phyloP scores from a whole-genome alignment of 2,797 vertebrate genomes.

The Enteromius radiatus region DNA sequence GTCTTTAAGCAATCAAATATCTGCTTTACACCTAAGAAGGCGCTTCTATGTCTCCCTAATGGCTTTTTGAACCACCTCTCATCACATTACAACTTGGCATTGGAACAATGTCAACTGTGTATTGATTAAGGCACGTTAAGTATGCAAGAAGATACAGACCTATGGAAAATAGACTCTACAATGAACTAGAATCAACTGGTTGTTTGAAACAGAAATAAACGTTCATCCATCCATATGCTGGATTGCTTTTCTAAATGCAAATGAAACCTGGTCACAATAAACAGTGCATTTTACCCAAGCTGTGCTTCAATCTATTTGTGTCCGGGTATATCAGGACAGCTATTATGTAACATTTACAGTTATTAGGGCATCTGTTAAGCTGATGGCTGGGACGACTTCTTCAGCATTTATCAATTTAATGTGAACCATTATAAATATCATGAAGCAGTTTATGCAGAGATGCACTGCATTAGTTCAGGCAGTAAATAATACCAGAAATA shows the following conservation, averaged over 20 bases:
- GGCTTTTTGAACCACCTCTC: slow-evolving; percentile 20
- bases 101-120: slow-evolving; percentile 14
- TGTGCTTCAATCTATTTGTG: slow-evolving; percentile 20
- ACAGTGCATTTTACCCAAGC: slow-evolving; percentile 20
- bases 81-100: slow-evolving; percentile 34
- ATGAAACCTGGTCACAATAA: slow-evolving; percentile 8
- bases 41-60: slow-evolving; percentile 7
- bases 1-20: background rate
- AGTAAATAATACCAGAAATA: background rate
- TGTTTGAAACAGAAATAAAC: background rate
- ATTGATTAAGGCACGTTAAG: slow-evolving; percentile 11
- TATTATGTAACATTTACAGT: slow-evolving; percentile 16
- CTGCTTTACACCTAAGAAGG: background rate
- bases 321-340: slow-evolving; percentile 2
- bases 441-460: background rate
- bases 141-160: slow-evolving; percentile 16
- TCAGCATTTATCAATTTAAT: background rate
- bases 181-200: background rate
- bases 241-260: background rate
- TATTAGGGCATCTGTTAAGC: slow-evolving; percentile 1
- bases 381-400: background rate
- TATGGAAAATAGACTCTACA: slow-evolving; percentile 7
- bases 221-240: background rate
- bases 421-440: background rate
- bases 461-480: background rate